A percentile compares a stretch with the other conserved stretches of the same genome.
Evolutionary conservation across 2,888 invertebrate genomes (phyloP).

Genomic region (Hirtodrosophila cameraria): DNA sequence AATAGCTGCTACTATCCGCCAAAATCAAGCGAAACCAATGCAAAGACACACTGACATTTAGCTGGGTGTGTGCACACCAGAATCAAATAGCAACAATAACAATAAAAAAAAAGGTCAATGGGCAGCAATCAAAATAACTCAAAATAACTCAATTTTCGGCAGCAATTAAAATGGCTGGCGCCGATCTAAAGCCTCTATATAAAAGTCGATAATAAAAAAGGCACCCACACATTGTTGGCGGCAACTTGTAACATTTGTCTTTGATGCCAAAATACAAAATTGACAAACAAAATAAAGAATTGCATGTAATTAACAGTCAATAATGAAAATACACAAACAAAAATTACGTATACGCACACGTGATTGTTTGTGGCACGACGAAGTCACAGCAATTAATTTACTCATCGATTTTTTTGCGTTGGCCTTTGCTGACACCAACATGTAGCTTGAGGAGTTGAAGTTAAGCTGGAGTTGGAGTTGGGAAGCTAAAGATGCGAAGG

Average conservation of each 20-base stretch:
- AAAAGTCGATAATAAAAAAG: too few relatives aligned
- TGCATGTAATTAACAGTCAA: slow-evolving; percentile 71
- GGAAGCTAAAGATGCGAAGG: not conserved
- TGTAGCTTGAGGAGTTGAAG: not conserved
- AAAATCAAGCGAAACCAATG: slow-evolving; percentile 26
- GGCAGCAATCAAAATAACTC: slow-evolving; percentile 77
- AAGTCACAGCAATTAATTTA: slow-evolving; percentile 68
- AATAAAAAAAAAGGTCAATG: slow-evolving; percentile 66
- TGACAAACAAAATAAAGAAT: slow-evolving; percentile 28
- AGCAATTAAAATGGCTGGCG: slow-evolving; percentile 74
- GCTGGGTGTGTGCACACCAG: slow-evolving; percentile 62
- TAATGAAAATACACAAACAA: too few relatives aligned
- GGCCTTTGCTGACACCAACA: slow-evolving; percentile 26
- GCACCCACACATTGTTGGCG: slow-evolving; percentile 57
- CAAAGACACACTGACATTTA: slow-evolving; percentile 61
- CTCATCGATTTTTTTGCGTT: slow-evolving; percentile 60
- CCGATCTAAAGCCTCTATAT: slow-evolving; percentile 48
- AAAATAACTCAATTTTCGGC: slow-evolving; percentile 76
- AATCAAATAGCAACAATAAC: slow-evolving; percentile 7
- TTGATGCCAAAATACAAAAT: slow-evolving; percentile 35
- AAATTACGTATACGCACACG: slow-evolving; percentile 74
- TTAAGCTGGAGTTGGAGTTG: not conserved
- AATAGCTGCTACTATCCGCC: slow-evolving; percentile 6
- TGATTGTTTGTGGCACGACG: slow-evolving; percentile 30
- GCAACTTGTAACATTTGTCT: slow-evolving; percentile 64